phyloP scores from a whole-genome alignment of 2,797 vertebrate genomes.

The Austrolebias charrua region DNA sequence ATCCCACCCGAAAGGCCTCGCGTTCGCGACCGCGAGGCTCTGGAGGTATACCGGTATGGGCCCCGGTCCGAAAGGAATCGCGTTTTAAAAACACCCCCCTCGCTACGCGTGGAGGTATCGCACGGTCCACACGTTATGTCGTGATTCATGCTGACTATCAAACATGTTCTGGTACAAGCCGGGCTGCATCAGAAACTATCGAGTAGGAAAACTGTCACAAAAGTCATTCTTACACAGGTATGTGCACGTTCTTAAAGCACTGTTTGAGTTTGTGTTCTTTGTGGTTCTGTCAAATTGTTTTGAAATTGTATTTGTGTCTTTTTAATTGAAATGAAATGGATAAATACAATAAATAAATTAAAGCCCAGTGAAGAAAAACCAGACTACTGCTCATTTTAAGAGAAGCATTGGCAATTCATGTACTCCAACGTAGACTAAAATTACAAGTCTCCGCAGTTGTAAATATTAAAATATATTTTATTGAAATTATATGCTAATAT shows the following conservation, averaged over 20 bases:
- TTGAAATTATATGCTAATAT: background rate
- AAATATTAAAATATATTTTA: background rate
- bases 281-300: background rate
- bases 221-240: background rate
- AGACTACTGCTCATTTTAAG: background rate
- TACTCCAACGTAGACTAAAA: background rate
- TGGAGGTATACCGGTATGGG: no score
- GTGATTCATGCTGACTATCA: background rate
- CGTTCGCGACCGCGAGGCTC: no score
- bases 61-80: no score
- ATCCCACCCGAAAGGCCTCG: no score
- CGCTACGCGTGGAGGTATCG: no score
- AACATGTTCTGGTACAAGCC: background rate
- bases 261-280: background rate
- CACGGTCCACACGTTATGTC: no score
- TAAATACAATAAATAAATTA: no score
- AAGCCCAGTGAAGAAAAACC: background rate
- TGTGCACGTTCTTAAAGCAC: background rate
- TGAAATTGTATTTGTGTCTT: no score
- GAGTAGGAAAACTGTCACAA: slow-evolving; percentile 1
- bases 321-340: no score
- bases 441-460: background rate
- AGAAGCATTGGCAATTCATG: no score
- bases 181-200: slow-evolving; percentile 11
- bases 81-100: no score